Base-by-base conservation (phyloP, 2,113 vertebrate genomes). In the Chloroceryle aenea region DNA sequence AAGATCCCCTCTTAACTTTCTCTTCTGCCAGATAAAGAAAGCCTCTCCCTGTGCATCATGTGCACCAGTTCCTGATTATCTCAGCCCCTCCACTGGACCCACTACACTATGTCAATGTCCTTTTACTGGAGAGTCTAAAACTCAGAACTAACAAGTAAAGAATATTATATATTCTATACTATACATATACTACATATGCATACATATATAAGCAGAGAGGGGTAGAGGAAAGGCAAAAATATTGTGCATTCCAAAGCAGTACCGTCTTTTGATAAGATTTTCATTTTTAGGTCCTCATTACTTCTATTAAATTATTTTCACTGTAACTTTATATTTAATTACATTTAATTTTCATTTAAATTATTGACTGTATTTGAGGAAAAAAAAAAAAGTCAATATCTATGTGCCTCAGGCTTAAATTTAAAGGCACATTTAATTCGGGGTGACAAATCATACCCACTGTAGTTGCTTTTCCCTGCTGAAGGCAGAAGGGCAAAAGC, bases 241-340 rank as follows among this genome's bases (percentile, higher is more conserved):
- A 8, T 9, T 80, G 61, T 43, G 48, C 22, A 68, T 89, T 81
- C 27, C 63, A 76, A 47, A 64, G 18, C 16, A 59, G 5, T 42
- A 79, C 26, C 75, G 21, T 30, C 66, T 93, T 92, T 73, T 72
- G 48, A 73, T 67, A 71, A 85, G 42, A 64, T 9, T 58, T 89
- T 17, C 4, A 52, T 48, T 95, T 73, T 80, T 72, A 88, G 43
- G 22, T 7, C 8, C 40, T 71, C 25, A 25, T 47, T 79, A 75
- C 7, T 72, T 74, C n/a, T 38, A 74, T 53, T 45, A 29, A 53
- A 47, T 64, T 71, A 66, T 62, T 73, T 79, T 90, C 34, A 71
- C 13, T 38, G 50, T 36, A 67, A 84, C 81, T 63, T 73, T 87
- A 71, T 71, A 74, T 86, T 38, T 52, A 75, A 74, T 85, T 90